phyloP scores from a whole-genome alignment of 2,888 invertebrate species.

The Sisyra terminalis region DNA sequence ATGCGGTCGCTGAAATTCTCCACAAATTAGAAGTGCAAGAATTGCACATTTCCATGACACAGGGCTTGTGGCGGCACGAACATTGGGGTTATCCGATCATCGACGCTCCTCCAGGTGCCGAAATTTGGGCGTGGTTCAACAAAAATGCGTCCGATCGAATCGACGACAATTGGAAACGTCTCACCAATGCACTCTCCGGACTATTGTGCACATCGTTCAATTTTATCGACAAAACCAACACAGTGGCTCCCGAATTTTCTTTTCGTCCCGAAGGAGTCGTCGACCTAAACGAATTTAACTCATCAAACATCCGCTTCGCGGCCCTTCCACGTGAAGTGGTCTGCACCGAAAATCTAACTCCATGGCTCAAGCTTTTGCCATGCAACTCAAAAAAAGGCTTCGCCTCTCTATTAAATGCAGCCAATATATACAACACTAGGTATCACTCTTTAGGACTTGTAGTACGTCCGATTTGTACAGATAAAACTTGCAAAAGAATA shows the following conservation, averaged over 20 bases:
- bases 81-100: conserved; percentile 88
- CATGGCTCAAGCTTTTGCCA: conserved; percentile 93
- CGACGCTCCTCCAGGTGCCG: conserved; percentile 86
- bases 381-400: conserved; percentile 85
- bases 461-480: conserved; percentile 59
- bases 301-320: conserved; percentile 56
- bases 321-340: conserved; percentile 91
- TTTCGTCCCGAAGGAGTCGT: conserved; percentile 58
- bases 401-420: conserved; percentile 74
- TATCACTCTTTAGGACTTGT: conserved; percentile 84
- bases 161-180: conserved; percentile 71
- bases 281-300: conserved; percentile 27
- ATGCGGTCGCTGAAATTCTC: conserved; percentile 77
- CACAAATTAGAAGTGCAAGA: conserved; percentile 73
- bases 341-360: conserved; percentile 97
- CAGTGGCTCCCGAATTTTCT: conserved; percentile 66
- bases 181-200: conserved; percentile 85
- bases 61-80: conserved; percentile 86
- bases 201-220: conserved; percentile 92
- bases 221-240: conserved; percentile 75
- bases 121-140: conserved; percentile 87
- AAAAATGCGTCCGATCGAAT: conserved; percentile 47
- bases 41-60: conserved; percentile 78
- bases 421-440: conserved; percentile 79
- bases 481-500: conserved; percentile 28